phyloP scores from a whole-genome alignment of 2,113 vertebrate species.

The Nibea albiflora region DNA sequence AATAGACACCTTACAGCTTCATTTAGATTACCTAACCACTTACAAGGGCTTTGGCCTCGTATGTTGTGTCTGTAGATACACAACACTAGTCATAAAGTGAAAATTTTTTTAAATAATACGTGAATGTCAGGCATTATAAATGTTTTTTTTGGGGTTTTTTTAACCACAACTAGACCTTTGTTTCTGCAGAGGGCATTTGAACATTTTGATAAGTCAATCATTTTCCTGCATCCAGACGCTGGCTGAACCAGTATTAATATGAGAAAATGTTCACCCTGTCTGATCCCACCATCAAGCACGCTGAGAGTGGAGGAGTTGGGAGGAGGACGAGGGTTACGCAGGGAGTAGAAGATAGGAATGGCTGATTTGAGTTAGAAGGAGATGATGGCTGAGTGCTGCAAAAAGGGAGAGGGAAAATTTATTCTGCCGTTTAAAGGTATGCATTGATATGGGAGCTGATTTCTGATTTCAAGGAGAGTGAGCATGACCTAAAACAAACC shows the following conservation, averaged over 20 bases:
- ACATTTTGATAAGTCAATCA: slow-evolving; percentile 46
- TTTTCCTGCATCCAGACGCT: slow-evolving; percentile 32
- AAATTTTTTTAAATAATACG: slow-evolving; percentile 9
- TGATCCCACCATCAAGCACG: slow-evolving; percentile 59
- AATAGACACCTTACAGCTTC: not conserved
- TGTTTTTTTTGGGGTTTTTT: not conserved
- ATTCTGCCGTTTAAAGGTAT: slow-evolving; percentile 28
- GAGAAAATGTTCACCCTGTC: slow-evolving; percentile 69
- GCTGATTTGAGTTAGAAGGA: slow-evolving; percentile 53
- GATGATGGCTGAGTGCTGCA: slow-evolving; percentile 24
- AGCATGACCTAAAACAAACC: not conserved
- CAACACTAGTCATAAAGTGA: slow-evolving; percentile 11
- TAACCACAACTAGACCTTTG: not conserved
- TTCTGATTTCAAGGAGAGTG: not conserved
- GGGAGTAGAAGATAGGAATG: slow-evolving; percentile 70
- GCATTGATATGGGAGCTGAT: not conserved
- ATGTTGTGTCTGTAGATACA: not conserved
- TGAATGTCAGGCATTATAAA: not conserved
- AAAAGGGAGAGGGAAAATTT: slow-evolving; percentile 23
- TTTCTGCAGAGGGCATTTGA: slow-evolving; percentile 21
- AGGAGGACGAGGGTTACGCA: slow-evolving; percentile 51
- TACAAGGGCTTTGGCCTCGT: not conserved
- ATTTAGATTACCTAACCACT: not conserved
- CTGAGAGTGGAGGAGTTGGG: slow-evolving; percentile 42
- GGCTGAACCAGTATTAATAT: slow-evolving; percentile 69